Evolutionary conservation across 2,888 invertebrate genomes (phyloP), one percentile per base, ranked within the genome.

Genomic region (Celastrina argiolus): DNA sequence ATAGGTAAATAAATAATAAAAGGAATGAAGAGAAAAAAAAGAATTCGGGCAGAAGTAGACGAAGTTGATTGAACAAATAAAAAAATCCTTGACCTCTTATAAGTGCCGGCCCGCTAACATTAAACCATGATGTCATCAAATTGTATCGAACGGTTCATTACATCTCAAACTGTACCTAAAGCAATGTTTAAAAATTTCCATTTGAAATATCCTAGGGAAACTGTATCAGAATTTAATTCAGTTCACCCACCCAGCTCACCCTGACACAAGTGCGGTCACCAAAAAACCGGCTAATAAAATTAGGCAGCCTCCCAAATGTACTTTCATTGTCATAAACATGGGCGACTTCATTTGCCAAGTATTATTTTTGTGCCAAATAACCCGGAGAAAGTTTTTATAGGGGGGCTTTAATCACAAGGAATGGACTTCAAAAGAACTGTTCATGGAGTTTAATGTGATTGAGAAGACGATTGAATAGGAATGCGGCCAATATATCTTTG

Each of bases 331-430:
- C n/a, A 28, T 56, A 56, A 56, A 56, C 26, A 28, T 56, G 0
- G 45, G n/a, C 6, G n/a, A 28, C 7, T 56, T 56, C 28, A 28
- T 56, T 28, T 56, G 28, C 56, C 56, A 56, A 56, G 56, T 56
- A 28, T 56, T 56, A 14, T 26, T 56, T 56, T 56, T 28, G 56
- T 56, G 56, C 56, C 56, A 56, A 56, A 56, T 56, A 28, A 28
- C 28, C 14, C 26, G 56, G 26, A 6, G 28, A 28, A 56, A 28
- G 56, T 56, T 56, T 56, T 56, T 56, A 28, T 56, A n/a, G n/a
- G 12, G 28, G n/a, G 26, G 28, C 28, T 56, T 28, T 56, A 56
- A 56, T 56, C 56, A 56, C 28, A 45, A 45, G 18, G 45, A 45
- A 42, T 42, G 42, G 42, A 45, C 18, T 12, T 18, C 18, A 45